Conservation (phyloP, 2,113 vertebrate genomes). For the Trachemys scripta region DNA sequence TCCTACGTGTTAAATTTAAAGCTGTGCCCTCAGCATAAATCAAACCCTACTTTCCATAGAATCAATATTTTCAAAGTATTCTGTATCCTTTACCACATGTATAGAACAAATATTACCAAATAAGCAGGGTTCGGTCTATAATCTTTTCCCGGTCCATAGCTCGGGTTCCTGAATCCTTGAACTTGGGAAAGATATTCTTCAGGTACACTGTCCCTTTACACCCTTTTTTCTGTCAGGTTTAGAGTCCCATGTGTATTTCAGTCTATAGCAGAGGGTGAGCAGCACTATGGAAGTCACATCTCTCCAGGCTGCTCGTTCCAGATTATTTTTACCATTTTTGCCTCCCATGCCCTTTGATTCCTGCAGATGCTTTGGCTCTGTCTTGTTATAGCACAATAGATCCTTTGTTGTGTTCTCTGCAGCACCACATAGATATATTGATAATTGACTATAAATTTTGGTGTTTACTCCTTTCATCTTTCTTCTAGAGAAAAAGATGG, state of each 20-base stretch:
- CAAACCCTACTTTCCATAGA: background rate
- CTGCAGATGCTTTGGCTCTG: background rate
- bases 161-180: background rate
- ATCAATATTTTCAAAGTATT: background rate
- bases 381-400: background rate
- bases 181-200: background rate
- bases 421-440: background rate
- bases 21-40: background rate
- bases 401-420: background rate
- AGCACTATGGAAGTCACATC: background rate
- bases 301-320: background rate
- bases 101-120: slow-evolving; percentile 8
- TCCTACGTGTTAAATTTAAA: background rate
- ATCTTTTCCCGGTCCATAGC: background rate
- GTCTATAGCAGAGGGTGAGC: background rate
- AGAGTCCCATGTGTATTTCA: background rate
- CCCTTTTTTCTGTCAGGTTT: background rate
- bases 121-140: background rate
- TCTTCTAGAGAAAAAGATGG: background rate
- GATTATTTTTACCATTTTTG: background rate
- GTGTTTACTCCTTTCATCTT: slow-evolving; percentile 4
- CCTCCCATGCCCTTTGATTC: background rate
- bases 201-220: background rate
- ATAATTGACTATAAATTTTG: background rate
- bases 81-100: background rate